These are phyloP conservation scores for Muscicapa striata DNA, from an alignment of 2,797 vertebrate genomes.

Conservation along the genomic window DNA sequence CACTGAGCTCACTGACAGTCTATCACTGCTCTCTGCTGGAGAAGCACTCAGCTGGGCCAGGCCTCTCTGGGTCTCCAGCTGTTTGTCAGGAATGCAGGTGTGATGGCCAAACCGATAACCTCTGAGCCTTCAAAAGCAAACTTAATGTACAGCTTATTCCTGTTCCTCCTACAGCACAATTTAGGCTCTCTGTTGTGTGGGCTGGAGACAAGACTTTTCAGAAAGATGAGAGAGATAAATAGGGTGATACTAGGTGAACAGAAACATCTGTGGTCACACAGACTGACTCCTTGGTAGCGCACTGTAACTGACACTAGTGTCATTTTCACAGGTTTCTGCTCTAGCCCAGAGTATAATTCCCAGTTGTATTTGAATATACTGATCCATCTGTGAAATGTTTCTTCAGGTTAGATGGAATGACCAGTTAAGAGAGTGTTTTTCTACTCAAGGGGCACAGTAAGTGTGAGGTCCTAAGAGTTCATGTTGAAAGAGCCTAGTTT, in stretches of 20 bases:
- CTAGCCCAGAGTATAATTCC: not conserved
- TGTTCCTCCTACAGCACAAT: not conserved
- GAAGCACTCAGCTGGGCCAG: conserved; percentile 69
- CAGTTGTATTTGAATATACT: not conserved
- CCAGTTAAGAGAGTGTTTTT: not conserved
- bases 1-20: conserved; percentile 70
- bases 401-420: not conserved
- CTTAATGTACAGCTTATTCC: not conserved
- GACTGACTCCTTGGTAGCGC: not conserved
- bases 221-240: not conserved
- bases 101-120: conserved; percentile 43
- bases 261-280: not conserved
- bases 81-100: conserved; percentile 70
- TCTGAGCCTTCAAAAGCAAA: conserved; percentile 10
- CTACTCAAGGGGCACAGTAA: not conserved
- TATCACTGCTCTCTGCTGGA: conserved; percentile 85
- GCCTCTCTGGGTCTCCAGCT: conserved; percentile 26
- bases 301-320: not conserved
- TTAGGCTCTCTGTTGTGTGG: not conserved
- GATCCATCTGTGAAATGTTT: not conserved
- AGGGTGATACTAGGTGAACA: not conserved
- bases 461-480: not conserved
- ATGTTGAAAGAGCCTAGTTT: not conserved
- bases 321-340: not conserved
- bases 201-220: conserved; percentile 2